Conservation (phyloP, 2,113 vertebrate genomes). For the Antennarius striatus region DNA sequence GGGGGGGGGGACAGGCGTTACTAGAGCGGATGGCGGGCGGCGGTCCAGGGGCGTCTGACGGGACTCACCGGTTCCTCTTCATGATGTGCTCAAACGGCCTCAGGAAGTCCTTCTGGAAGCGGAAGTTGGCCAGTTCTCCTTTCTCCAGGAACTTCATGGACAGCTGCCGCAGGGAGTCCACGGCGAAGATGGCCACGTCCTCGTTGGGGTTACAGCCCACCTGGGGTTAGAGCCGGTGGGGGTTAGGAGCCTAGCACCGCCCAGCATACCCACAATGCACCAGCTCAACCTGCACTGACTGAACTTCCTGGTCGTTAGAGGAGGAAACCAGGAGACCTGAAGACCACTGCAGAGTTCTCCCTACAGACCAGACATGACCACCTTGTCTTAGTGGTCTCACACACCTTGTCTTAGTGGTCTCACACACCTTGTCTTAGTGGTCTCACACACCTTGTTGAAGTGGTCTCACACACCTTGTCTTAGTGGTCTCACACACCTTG, state of each 20-base stretch:
- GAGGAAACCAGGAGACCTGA: too few relatives aligned
- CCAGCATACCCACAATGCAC: too few relatives aligned
- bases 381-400: too few relatives aligned
- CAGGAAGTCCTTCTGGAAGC: constrained; percentile 98
- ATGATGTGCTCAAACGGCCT: constrained; percentile 98
- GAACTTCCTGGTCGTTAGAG: too few relatives aligned
- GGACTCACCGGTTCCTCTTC: constrained; percentile 94
- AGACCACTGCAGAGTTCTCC: too few relatives aligned
- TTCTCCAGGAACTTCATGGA: constrained; percentile 99
- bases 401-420: too few relatives aligned
- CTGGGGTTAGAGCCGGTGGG: constrained; percentile 60
- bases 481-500: constrained; percentile 86
- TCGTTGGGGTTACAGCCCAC: constrained; percentile 99
- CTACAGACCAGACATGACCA: too few relatives aligned
- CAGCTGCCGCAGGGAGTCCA: constrained; percentile 94
- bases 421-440: too few relatives aligned
- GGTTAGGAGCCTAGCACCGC: too few relatives aligned
- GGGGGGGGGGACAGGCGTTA: not conserved
- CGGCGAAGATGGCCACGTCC: constrained; percentile 96
- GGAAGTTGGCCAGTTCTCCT: constrained; percentile 96
- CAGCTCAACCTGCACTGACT: too few relatives aligned
- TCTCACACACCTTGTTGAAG: constrained; percentile 86
- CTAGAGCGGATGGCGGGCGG: too few relatives aligned
- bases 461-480: not conserved
- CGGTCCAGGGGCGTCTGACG: too few relatives aligned